phyloP scores from a whole-genome alignment of 1,140 invertebrate species.

The Caenorhabditis briggsae region DNA sequence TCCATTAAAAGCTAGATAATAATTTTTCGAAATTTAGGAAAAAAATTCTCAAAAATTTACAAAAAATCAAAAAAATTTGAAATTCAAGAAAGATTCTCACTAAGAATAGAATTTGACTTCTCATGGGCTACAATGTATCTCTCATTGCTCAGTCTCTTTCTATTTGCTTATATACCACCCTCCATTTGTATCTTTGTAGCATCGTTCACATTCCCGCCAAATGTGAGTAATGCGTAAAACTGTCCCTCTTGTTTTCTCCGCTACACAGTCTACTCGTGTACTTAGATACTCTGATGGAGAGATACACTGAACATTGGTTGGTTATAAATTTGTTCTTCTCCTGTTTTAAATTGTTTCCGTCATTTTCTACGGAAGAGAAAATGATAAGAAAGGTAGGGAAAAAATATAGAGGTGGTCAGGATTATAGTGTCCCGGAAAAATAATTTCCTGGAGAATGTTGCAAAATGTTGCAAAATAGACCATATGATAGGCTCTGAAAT shows the following conservation, averaged over 20 bases:
- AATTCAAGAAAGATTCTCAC: too few relatives aligned
- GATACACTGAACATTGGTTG: conserved; percentile 35
- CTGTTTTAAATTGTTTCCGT: not conserved
- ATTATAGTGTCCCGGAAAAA: too few relatives aligned
- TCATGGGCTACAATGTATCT: not conserved
- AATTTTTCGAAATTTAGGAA: too few relatives aligned
- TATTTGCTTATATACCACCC: not conserved
- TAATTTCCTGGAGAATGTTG: too few relatives aligned
- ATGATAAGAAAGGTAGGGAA: not conserved
- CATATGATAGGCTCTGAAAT: too few relatives aligned
- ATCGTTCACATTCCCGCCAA: not conserved
- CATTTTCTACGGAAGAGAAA: too few relatives aligned
- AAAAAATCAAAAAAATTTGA: too few relatives aligned
- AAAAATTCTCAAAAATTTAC: too few relatives aligned
- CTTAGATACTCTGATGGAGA: conserved; percentile 13
- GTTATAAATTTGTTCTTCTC: not conserved
- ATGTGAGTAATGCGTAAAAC: not conserved
- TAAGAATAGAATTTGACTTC: not conserved
- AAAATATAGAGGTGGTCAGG: too few relatives aligned
- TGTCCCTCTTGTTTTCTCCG: not conserved
- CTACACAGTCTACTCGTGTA: conserved; percentile 15
- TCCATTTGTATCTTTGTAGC: conserved; percentile 7
- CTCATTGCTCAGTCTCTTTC: not conserved
- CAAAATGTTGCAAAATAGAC: too few relatives aligned
- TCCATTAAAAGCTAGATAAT: too few relatives aligned